phyloP scores from a whole-genome alignment of 1,140 invertebrate genomes.

The Rhysida immarginata region DNA sequence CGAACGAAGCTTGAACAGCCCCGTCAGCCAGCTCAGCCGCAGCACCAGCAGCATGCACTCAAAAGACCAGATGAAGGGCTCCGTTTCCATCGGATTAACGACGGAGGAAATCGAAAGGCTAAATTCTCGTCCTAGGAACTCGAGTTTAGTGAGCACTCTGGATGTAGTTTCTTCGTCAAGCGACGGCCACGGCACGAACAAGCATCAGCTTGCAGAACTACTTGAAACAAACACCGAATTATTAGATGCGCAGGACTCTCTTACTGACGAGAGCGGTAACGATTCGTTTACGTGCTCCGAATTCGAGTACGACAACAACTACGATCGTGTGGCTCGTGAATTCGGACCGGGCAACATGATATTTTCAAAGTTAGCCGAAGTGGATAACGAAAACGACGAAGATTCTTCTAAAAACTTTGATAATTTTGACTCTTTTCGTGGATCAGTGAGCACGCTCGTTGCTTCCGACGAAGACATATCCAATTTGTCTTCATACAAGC shows the following conservation, averaged over 20 bases:
- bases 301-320: slow-evolving; percentile 86
- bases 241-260: slow-evolving; percentile 39
- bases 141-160: slow-evolving; percentile 75
- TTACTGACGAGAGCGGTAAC: slow-evolving; percentile 86
- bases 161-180: slow-evolving; percentile 86
- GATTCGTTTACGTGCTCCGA: slow-evolving; percentile 96
- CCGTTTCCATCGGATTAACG: slow-evolving; percentile 55
- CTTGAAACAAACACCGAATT: slow-evolving; percentile 31
- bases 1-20: slow-evolving; percentile 73
- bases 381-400: slow-evolving; percentile 34
- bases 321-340: slow-evolving; percentile 45
- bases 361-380: slow-evolving; percentile 51
- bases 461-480: slow-evolving; percentile 75
- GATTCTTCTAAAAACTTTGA: slow-evolving; percentile 45
- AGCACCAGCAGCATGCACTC: slow-evolving; percentile 40
- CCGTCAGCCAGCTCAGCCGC: slow-evolving; percentile 69
- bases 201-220: slow-evolving; percentile 25
- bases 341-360: slow-evolving; percentile 36
- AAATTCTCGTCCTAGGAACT: slow-evolving; percentile 62
- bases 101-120: slow-evolving; percentile 83
- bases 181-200: slow-evolving; percentile 43
- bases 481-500: slow-evolving; percentile 45
- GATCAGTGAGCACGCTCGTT: slow-evolving; percentile 78
- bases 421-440: slow-evolving; percentile 80
- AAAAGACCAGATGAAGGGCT: not conserved